These are phyloP conservation scores for Neria commutata DNA, from an alignment of 2,888 invertebrate species.

Conservation along the genomic window DNA sequence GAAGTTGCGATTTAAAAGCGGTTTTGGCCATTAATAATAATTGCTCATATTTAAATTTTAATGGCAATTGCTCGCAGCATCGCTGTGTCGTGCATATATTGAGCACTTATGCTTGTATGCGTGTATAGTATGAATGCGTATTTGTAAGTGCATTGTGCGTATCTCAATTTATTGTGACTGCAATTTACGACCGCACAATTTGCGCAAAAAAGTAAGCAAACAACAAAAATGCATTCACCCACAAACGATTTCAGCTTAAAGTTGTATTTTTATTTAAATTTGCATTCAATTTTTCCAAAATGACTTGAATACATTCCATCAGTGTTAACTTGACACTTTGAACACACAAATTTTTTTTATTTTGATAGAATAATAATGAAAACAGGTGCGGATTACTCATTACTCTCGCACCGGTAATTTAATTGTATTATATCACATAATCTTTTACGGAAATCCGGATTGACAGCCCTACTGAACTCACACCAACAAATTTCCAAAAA, in stretches of 20 bases:
- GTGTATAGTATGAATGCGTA: background rate
- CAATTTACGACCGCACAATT: background rate
- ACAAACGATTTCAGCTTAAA: background rate
- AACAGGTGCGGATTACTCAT: too few species aligned
- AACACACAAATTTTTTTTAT: too few species aligned
- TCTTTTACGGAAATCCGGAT: constrained; percentile 50
- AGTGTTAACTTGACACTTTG: background rate
- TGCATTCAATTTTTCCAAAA: background rate
- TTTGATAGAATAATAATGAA: too few species aligned
- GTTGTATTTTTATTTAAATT: background rate
- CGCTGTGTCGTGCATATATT: constrained; percentile 26
- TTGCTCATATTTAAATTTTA: constrained; percentile 59
- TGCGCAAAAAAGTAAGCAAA: background rate
- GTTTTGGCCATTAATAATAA: constrained; percentile 57
- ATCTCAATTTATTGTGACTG: constrained; percentile 15
- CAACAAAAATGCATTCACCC: background rate
- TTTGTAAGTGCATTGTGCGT: background rate
- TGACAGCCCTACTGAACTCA: too few species aligned
- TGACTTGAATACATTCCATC: background rate
- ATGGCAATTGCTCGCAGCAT: constrained; percentile 49
- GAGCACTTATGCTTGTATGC: background rate
- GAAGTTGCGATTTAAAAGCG: constrained; percentile 39
- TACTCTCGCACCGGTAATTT: too few species aligned
- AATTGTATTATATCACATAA: constrained; percentile 25
- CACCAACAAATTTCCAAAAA: too few species aligned